These are phyloP conservation scores for Cephus pulcher DNA, from an alignment of 2,888 invertebrate genomes.

Conservation along the genomic window DNA sequence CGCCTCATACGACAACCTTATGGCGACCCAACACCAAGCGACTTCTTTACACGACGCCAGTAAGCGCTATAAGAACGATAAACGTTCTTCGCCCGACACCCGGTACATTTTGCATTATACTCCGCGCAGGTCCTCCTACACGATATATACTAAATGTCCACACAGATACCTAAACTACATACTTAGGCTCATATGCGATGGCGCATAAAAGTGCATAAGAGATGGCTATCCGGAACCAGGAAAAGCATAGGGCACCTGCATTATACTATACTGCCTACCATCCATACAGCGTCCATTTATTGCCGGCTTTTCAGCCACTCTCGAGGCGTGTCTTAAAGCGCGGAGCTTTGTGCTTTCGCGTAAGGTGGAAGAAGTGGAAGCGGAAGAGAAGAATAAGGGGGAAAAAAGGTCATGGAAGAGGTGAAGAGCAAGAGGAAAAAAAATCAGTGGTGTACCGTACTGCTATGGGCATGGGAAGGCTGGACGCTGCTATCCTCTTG, in stretches of 20 bases:
- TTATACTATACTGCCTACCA: conserved; percentile 51
- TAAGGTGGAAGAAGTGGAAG: not conserved
- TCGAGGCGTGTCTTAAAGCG: conserved; percentile 48
- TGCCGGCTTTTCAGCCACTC: conserved; percentile 55
- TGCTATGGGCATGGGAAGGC: not conserved
- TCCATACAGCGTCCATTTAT: conserved; percentile 55
- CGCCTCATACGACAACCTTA: not conserved
- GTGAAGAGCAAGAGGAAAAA: conserved; percentile 12
- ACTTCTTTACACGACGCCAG: not conserved
- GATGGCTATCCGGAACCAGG: conserved; percentile 60
- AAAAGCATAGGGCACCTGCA: conserved; percentile 55
- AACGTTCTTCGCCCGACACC: not conserved
- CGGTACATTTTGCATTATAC: not conserved
- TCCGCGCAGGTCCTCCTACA: not conserved
- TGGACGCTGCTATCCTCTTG: not conserved
- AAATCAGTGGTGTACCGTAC: not conserved
- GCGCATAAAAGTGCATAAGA: conserved; percentile 64
- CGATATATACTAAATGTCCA: conserved; percentile 45
- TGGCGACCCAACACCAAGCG: not conserved
- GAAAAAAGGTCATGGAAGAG: conserved; percentile 9
- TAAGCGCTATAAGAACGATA: not conserved
- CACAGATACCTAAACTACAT: conserved; percentile 50
- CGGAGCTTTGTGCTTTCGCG: conserved; percentile 52
- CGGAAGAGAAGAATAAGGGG: conserved; percentile 7
- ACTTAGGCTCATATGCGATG: conserved; percentile 38